These are phyloP conservation scores for Thunnus albacares DNA, from an alignment of 2,797 vertebrate species.

Conservation along the genomic window DNA sequence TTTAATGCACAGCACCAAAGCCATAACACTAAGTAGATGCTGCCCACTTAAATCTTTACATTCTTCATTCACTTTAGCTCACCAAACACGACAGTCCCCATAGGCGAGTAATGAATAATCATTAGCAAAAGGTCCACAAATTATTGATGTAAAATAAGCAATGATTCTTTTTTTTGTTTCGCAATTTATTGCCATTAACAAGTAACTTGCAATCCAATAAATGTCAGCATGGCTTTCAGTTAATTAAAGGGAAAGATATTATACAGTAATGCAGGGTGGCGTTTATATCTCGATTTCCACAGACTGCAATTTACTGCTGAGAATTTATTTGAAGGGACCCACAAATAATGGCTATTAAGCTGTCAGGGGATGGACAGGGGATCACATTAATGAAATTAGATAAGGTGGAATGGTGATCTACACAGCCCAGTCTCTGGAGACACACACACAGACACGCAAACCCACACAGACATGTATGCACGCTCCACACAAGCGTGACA, in stretches of 20 bases:
- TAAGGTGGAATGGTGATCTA: conserved; percentile 91
- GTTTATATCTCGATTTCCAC: conserved; percentile 98
- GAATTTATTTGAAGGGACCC: conserved; percentile 97
- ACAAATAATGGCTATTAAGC: conserved; percentile 99
- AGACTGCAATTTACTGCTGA: conserved; percentile 93
- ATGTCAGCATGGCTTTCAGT: conserved; percentile 98
- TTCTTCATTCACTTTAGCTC: conserved; percentile 86
- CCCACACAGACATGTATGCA: conserved; percentile 39
- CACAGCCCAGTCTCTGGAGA: conserved; percentile 79
- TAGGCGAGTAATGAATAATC: conserved; percentile 86
- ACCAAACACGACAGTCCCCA: conserved; percentile 83
- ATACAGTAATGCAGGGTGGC: conserved; percentile 96
- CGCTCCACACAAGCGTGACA: conserved; percentile 41
- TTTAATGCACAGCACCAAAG: conserved; percentile 65
- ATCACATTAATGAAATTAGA: conserved; percentile 99
- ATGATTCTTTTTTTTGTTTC: conserved; percentile 90
- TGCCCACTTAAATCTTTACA: conserved; percentile 81
- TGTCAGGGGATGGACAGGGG: conserved; percentile 94
- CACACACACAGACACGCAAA: conserved; percentile 46
- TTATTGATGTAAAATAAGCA: conserved; percentile 91
- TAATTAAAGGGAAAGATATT: conserved; percentile 99
- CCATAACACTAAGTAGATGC: conserved; percentile 76
- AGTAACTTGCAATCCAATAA: conserved; percentile 98
- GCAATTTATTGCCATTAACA: conserved; percentile 95
- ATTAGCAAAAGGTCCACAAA: conserved; percentile 88